Evolutionary conservation across 2,888 invertebrate species (phyloP), one percentile per base, ranked within the genome.

Genomic region (Meghimatium bilineatum): DNA sequence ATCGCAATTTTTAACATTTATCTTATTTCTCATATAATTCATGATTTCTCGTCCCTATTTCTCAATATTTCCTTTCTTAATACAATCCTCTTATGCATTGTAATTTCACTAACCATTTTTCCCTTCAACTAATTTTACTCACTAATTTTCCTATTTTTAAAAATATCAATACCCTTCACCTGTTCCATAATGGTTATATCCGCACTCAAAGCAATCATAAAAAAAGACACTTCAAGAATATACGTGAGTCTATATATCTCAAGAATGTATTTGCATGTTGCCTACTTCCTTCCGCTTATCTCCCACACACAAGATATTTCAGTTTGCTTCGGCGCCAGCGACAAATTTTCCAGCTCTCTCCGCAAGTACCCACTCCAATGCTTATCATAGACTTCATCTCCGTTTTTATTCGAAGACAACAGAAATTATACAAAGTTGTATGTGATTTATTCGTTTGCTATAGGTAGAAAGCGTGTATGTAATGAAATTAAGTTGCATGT

Each of bases 181-280:
- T 75, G 52, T 75, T 75, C 75, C 20, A 10, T 20, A 75, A 52
- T n/a, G 52, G 32, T 52, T 56, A 44, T 44, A 75, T 56, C 29
- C 56, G 1, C 56, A 49, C 56, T 75, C 32, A 56, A 32, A 32
- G 1, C 56, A 14, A 52, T 75, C 75, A 75, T 74, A 75, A 75
- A 75, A 44, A 32, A 75, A 56, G 14, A 75, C 75, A 75, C 49
- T 75, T 75, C 29, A 52, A 32, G 75, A 52, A 52, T 26, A 75
- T 75, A 75, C 32, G 6, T 32, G 72, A n/a, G 44, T n/a, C 72
- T 44, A 44, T 72, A 72, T 72, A 72, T 72, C 72, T 72, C 44
- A 44, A 23, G 44, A n/a, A 52, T 52, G 52, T 52, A 75, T 52
- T 52, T 75, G 52, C 32, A 52, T 56, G 56, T 75, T 75, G 14